Conservation (phyloP, 2,888 invertebrate species). For the Apotomis turbidana region DNA sequence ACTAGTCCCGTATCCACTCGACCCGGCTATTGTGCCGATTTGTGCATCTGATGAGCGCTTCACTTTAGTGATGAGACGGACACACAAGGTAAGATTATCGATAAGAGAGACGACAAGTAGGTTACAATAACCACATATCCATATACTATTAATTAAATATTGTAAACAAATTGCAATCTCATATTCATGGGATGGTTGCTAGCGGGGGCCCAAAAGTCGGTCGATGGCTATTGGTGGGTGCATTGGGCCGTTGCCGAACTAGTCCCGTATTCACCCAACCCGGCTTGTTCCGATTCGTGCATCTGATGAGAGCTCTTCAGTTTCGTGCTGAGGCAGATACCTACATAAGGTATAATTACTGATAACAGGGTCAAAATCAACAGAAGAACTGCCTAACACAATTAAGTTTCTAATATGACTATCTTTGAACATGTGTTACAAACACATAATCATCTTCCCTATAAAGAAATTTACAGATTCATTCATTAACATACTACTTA, state of each 20-base stretch:
- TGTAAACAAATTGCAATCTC: conserved; percentile 9
- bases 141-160: neutral
- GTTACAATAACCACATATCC: neutral
- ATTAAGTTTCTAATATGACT: too few species aligned
- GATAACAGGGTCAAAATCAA: too few species aligned
- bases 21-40: conserved; percentile 59
- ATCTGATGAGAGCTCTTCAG: conserved; percentile 59
- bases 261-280: conserved; percentile 71
- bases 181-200: conserved; percentile 24
- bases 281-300: conserved; percentile 60
- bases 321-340: conserved; percentile 48
- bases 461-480: too few species aligned
- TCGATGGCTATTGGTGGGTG: conserved; percentile 14
- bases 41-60: conserved; percentile 60
- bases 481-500: too few species aligned
- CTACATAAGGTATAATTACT: too few species aligned
- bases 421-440: too few species aligned
- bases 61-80: conserved; percentile 49
- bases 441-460: too few species aligned
- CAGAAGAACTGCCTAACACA: too few species aligned
- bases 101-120: too few species aligned
- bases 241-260: conserved; percentile 45
- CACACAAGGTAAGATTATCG: too few species aligned
- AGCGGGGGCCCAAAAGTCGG: conserved; percentile 10
- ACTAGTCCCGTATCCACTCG: conserved; percentile 71